phyloP scores from a whole-genome alignment of 2,797 vertebrate genomes.

The Corythornis leucogaster region DNA sequence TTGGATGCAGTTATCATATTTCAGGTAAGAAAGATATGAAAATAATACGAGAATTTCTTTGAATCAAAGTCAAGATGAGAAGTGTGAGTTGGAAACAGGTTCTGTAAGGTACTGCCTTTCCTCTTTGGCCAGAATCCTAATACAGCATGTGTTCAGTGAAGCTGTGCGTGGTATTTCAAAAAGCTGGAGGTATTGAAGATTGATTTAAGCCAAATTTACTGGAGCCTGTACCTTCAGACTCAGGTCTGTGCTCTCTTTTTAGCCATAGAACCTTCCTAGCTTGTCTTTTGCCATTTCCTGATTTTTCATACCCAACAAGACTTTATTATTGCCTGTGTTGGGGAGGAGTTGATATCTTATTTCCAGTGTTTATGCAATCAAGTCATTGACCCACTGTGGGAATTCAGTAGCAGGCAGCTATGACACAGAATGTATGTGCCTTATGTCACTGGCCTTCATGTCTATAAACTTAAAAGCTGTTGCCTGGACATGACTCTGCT shows the following conservation, averaged over 20 bases:
- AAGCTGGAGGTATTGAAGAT: not conserved
- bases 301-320: not conserved
- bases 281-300: not conserved
- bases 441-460: constrained; percentile 34
- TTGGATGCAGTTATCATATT: not conserved
- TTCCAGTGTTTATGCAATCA: constrained; percentile 21
- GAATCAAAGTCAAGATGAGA: not conserved
- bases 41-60: not conserved
- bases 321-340: not conserved
- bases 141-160: not conserved
- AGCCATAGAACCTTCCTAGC: not conserved
- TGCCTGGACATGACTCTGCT: not conserved
- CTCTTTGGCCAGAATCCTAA: not conserved
- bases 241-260: not conserved
- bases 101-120: not conserved
- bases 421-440: not conserved
- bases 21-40: not conserved
- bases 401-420: constrained; percentile 29
- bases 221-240: not conserved
- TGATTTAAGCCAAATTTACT: not conserved
- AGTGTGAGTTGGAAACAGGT: not conserved
- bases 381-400: constrained; percentile 46
- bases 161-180: not conserved
- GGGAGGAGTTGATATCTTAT: not conserved
- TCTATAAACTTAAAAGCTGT: constrained; percentile 41